Evolutionary conservation across 2,797 vertebrate species (phyloP).

Genomic region (Hemibagrus guttatus): DNA sequence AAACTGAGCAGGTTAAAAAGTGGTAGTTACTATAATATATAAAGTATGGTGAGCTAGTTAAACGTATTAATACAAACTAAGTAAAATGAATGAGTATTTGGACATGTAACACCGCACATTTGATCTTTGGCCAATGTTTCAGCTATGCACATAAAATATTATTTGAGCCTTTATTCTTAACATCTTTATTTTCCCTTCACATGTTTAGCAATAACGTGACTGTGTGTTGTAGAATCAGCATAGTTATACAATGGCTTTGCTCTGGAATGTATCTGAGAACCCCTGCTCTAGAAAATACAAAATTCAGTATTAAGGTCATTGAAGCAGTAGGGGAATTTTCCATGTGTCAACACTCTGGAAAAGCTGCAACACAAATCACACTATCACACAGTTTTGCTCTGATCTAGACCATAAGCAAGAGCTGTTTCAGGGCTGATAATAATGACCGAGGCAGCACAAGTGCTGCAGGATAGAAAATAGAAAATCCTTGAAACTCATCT

Average conservation of each 20-base stretch:
- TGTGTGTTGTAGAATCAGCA: not conserved
- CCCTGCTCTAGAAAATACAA: not conserved
- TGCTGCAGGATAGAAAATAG: slow-evolving; percentile 22
- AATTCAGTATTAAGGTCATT: not conserved
- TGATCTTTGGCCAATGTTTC: not conserved
- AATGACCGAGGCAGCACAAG: not conserved
- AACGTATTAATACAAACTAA: not conserved
- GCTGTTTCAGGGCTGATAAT: not conserved
- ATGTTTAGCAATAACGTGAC: not conserved
- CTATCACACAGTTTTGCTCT: slow-evolving; percentile 25
- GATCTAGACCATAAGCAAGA: not conserved
- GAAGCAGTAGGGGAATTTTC: not conserved
- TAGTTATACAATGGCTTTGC: not conserved
- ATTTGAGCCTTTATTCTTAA: not conserved
- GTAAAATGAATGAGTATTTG: not conserved
- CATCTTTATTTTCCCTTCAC: not conserved
- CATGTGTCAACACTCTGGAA: not conserved
- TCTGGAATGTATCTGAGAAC: not conserved
- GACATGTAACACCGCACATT: not conserved
- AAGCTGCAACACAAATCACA: slow-evolving; percentile 11
- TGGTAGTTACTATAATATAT: not conserved
- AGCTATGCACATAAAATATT: not conserved
- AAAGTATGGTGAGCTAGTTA: not conserved
- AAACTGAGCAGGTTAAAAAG: not conserved
- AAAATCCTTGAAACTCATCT: slow-evolving; percentile 8